phyloP scores from a whole-genome alignment of 2,888 invertebrate genomes.

The Calliscelio sp. region DNA sequence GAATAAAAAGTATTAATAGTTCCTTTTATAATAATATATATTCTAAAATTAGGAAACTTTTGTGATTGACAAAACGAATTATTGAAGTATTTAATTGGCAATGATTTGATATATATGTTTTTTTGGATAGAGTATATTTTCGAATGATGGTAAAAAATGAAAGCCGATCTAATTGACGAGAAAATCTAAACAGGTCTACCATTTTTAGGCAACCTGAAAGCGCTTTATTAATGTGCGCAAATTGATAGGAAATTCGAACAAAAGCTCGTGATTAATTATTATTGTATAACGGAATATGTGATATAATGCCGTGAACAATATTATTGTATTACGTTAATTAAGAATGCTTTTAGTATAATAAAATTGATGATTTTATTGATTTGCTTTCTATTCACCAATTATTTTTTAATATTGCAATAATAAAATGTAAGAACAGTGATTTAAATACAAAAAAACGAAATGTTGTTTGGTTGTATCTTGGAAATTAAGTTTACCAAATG shows the following conservation, averaged over 20 bases:
- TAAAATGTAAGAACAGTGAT: not conserved
- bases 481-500: not conserved
- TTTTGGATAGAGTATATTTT: too few species aligned
- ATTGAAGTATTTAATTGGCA: too few species aligned
- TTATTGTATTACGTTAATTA: constrained; percentile 2
- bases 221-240: not conserved
- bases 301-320: not conserved
- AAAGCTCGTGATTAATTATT: constrained; percentile 5
- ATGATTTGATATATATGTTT: too few species aligned
- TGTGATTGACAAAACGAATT: too few species aligned
- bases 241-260: constrained; percentile 1
- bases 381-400: not conserved
- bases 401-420: not conserved
- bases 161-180: too few species aligned
- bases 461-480: too few species aligned
- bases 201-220: not conserved
- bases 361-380: not conserved
- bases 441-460: too few species aligned
- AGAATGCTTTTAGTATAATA: constrained; percentile 7
- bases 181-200: not conserved
- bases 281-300: not conserved
- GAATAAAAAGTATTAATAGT: too few species aligned
- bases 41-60: too few species aligned
- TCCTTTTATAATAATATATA: too few species aligned
- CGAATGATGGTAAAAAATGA: too few species aligned